phyloP scores from a whole-genome alignment of 2,888 invertebrate species.

The Trissolcus japonicus region DNA sequence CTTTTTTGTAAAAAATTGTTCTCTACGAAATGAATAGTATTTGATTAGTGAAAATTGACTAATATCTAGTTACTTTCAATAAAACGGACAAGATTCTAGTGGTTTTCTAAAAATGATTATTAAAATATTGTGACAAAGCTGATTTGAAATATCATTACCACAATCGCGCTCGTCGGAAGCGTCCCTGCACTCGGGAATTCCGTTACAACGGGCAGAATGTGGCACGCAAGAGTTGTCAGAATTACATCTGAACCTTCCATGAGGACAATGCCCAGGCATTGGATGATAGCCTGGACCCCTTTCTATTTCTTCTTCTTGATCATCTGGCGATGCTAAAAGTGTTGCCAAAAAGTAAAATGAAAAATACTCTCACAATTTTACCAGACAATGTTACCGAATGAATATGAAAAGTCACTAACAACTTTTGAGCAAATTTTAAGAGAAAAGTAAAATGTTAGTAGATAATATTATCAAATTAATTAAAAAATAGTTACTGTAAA shows the following conservation, averaged over 20 bases:
- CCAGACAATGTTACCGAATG: too few relatives aligned
- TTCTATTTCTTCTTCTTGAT: conserved; percentile 48
- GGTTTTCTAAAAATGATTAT: too few relatives aligned
- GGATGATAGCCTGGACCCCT: conserved; percentile 52
- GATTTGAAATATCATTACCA: conserved; percentile 55
- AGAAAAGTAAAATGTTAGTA: too few relatives aligned
- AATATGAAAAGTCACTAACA: too few relatives aligned
- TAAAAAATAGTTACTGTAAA: neutral
- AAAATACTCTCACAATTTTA: too few relatives aligned
- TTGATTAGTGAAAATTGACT: too few relatives aligned
- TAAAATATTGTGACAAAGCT: too few relatives aligned
- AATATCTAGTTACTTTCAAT: too few relatives aligned
- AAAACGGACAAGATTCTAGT: too few relatives aligned
- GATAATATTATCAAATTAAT: neutral
- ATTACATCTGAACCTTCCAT: conserved; percentile 73
- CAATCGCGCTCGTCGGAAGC: conserved; percentile 80
- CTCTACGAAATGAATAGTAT: too few relatives aligned
- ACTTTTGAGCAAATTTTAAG: too few relatives aligned
- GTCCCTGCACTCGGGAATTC: conserved; percentile 79
- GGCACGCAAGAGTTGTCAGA: conserved; percentile 75
- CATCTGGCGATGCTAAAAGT: neutral
- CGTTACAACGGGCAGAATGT: conserved; percentile 77
- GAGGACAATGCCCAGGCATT: conserved; percentile 67
- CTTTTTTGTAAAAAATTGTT: too few relatives aligned
- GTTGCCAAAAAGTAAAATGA: neutral